Evolutionary conservation across 2,888 invertebrate genomes (phyloP).

Genomic region (Heliconius cydno): DNA sequence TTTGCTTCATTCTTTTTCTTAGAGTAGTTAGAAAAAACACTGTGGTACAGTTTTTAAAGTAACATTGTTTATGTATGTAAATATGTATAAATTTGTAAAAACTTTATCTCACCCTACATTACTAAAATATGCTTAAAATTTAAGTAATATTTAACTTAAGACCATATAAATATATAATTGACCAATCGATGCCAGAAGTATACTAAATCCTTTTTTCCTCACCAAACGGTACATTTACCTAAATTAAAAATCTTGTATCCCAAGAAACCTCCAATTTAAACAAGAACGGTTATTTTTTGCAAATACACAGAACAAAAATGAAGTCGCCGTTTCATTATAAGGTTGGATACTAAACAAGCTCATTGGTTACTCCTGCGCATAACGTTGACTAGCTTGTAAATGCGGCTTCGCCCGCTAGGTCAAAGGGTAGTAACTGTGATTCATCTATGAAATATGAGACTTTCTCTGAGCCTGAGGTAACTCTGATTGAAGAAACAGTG

Average conservation of each 20-base stretch:
- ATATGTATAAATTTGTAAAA: too few species aligned
- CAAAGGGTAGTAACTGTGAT: too few species aligned
- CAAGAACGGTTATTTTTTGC: neutral
- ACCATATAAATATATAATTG: neutral
- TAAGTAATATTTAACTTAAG: neutral
- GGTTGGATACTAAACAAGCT: neutral
- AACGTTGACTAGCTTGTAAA: neutral
- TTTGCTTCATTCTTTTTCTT: neutral
- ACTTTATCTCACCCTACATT: too few species aligned
- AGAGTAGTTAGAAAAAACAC: neutral
- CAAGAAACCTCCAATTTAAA: neutral
- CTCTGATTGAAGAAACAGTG: too few species aligned
- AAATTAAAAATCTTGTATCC: neutral
- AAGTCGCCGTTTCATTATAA: neutral
- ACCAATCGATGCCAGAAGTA: neutral
- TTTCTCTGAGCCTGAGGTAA: too few species aligned
- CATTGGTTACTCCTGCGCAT: neutral
- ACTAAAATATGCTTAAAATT: neutral
- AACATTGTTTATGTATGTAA: neutral
- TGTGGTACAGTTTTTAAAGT: neutral
- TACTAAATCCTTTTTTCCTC: neutral
- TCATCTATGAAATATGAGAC: too few species aligned
- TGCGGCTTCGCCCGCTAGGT: too few species aligned
- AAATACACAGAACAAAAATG: neutral
- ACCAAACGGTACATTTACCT: neutral